A percentile compares a stretch with the other conserved stretches of the same genome.
phyloP scores from a whole-genome alignment of 2,888 invertebrate genomes.

The Colostygia pectinataria region DNA sequence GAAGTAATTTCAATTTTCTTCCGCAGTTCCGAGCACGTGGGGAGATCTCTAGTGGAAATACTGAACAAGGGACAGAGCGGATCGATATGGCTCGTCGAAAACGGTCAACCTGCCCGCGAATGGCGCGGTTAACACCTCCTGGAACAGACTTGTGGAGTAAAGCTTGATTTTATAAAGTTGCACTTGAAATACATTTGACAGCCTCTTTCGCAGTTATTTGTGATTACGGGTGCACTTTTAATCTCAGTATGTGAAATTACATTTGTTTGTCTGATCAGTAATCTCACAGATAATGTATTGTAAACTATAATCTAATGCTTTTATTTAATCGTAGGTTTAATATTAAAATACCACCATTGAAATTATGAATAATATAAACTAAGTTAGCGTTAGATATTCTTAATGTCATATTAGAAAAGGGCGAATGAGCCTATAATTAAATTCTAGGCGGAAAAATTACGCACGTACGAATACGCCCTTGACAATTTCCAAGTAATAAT shows the following conservation, averaged over 20 bases:
- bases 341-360: constrained; percentile 7
- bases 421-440: no score
- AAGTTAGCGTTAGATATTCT: constrained; percentile 8
- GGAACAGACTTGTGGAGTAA: not conserved
- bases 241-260: constrained; percentile 5
- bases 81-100: constrained; percentile 88
- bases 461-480: no score
- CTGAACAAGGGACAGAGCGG: constrained; percentile 87
- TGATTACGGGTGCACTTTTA: not conserved
- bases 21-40: constrained; percentile 86
- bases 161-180: constrained; percentile 2
- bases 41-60: constrained; percentile 85
- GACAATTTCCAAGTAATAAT: constrained; percentile 6
- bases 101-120: constrained; percentile 85
- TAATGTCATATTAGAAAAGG: no score
- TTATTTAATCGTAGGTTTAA: constrained; percentile 15
- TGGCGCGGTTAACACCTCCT: constrained; percentile 67
- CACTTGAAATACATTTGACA: not conserved
- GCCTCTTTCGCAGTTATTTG: not conserved
- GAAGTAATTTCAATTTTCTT: no score
- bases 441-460: no score
- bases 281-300: constrained; percentile 2
- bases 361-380: constrained; percentile 1
- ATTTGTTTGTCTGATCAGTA: not conserved
- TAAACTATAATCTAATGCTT: constrained; percentile 7